Percentiles rank a stretch among this genome's conserved stretches.
phyloP scores from a whole-genome alignment of 2,888 invertebrate species.

The Liopterus haemorrhoidalis region DNA sequence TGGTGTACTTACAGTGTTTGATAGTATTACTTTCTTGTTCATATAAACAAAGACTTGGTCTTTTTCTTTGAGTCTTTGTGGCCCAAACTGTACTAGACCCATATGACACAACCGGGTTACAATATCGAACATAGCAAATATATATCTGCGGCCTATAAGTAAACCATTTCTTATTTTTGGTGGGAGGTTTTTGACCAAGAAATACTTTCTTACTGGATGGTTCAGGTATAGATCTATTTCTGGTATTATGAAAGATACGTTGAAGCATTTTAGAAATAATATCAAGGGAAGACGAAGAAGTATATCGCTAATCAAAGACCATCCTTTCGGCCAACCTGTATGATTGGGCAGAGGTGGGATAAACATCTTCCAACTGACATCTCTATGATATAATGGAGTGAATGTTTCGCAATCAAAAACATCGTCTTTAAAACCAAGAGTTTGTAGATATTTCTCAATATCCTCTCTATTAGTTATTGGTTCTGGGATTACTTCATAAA shows the following conservation, averaged over 20 bases:
- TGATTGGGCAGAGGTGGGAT: slow-evolving; percentile 60
- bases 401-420: slow-evolving; percentile 46
- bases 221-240: slow-evolving; percentile 54
- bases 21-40: slow-evolving; percentile 55
- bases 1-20: slow-evolving; percentile 60
- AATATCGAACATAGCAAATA: slow-evolving; percentile 53
- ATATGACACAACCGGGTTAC: slow-evolving; percentile 57
- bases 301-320: slow-evolving; percentile 65
- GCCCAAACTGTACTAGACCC: slow-evolving; percentile 64
- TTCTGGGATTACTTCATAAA: slow-evolving; percentile 46
- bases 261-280: slow-evolving; percentile 62
- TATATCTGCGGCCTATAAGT: slow-evolving; percentile 53
- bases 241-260: slow-evolving; percentile 52
- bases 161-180: slow-evolving; percentile 48
- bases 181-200: slow-evolving; percentile 58
- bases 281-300: slow-evolving; percentile 64
- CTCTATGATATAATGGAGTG: slow-evolving; percentile 44
- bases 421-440: slow-evolving; percentile 34
- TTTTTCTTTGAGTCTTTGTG: slow-evolving; percentile 58
- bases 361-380: slow-evolving; percentile 65
- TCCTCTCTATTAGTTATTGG: slow-evolving; percentile 37
- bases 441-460: slow-evolving; percentile 35
- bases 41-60: slow-evolving; percentile 66
- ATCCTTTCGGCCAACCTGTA: slow-evolving; percentile 55
- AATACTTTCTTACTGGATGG: slow-evolving; percentile 62